A percentile compares a stretch with the other conserved stretches of the same genome.
These are phyloP conservation scores for Chalcosyrphus nemorum DNA, from an alignment of 2,888 invertebrate genomes.

Conservation along the genomic window DNA sequence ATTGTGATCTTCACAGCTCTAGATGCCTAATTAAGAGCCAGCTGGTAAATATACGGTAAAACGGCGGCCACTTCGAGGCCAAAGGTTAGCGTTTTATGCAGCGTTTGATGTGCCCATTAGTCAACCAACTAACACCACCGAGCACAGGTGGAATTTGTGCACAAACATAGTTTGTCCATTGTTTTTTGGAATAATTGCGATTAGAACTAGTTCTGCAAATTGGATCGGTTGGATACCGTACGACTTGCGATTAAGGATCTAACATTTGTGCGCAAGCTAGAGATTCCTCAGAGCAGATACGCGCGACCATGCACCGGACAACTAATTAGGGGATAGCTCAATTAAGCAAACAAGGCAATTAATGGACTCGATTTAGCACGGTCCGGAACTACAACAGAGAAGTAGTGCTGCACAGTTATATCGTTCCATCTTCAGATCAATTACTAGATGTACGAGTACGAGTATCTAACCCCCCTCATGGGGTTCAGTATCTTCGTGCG, in stretches of 20 bases:
- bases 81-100: slow-evolving; percentile 68
- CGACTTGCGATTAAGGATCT: slow-evolving; percentile 66
- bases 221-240: slow-evolving; percentile 68
- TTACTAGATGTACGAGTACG: too few species aligned
- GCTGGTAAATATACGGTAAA: slow-evolving; percentile 71
- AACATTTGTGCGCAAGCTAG: slow-evolving; percentile 32
- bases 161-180: slow-evolving; percentile 67
- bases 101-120: slow-evolving; percentile 69
- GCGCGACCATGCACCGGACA: slow-evolving; percentile 66
- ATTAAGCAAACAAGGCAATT: slow-evolving; percentile 76
- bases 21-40: slow-evolving; percentile 72
- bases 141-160: slow-evolving; percentile 62
- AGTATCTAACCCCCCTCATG: background rate
- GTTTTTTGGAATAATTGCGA: slow-evolving; percentile 73
- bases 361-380: slow-evolving; percentile 72
- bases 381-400: slow-evolving; percentile 47
- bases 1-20: slow-evolving; percentile 72
- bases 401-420: background rate
- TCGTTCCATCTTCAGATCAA: slow-evolving; percentile 21
- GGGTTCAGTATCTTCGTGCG: background rate
- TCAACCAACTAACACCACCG: slow-evolving; percentile 32
- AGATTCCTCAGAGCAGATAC: slow-evolving; percentile 68
- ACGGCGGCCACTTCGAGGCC: slow-evolving; percentile 59
- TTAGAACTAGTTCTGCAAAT: slow-evolving; percentile 73
- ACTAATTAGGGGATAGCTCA: slow-evolving; percentile 77